Percentiles rank a stretch among this genome's conserved stretches.
Conservation (phyloP, 2,797 vertebrate species). For the Leptatherina wallacei region DNA sequence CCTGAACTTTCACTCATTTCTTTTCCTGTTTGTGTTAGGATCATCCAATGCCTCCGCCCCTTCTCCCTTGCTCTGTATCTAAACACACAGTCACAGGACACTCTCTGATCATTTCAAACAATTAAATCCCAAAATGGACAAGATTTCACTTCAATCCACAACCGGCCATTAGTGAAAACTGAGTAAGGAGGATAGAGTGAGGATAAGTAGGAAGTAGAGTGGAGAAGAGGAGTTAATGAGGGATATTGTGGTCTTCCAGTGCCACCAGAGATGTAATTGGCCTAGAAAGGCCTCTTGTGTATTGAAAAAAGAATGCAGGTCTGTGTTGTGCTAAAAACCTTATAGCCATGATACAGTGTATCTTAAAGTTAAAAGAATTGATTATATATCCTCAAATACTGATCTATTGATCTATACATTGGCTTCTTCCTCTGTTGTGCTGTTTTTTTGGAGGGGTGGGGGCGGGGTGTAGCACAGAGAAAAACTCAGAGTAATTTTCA, state of each 20-base stretch:
- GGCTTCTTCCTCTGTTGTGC: background rate
- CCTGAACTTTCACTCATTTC: conserved; percentile 46
- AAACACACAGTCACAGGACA: conserved; percentile 18
- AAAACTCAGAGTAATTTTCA: conserved; percentile 5
- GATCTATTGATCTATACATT: background rate
- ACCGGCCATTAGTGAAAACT: conserved; percentile 60
- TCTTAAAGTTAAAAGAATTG: conserved; percentile 9
- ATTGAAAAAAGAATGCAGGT: conserved; percentile 41
- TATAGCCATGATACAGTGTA: background rate
- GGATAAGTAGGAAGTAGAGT: conserved; percentile 43
- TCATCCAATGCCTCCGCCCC: background rate
- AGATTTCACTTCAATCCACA: conserved; percentile 56
- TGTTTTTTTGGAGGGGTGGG: too few relatives aligned
- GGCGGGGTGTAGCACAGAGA: too few relatives aligned
- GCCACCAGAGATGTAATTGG: conserved; percentile 54
- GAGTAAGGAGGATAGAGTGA: conserved; percentile 38
- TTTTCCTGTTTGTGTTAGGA: conserved; percentile 51
- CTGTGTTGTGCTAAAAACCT: conserved; percentile 18
- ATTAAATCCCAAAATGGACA: conserved; percentile 62
- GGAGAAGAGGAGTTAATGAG: conserved; percentile 46
- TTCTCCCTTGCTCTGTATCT: background rate
- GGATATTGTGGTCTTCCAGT: conserved; percentile 47
- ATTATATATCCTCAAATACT: background rate
- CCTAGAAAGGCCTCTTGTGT: conserved; percentile 36
- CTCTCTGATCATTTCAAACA: conserved; percentile 54